Base-by-base conservation (phyloP, 1,140 invertebrate genomes). In the Gonioctena quinquepunctata region DNA sequence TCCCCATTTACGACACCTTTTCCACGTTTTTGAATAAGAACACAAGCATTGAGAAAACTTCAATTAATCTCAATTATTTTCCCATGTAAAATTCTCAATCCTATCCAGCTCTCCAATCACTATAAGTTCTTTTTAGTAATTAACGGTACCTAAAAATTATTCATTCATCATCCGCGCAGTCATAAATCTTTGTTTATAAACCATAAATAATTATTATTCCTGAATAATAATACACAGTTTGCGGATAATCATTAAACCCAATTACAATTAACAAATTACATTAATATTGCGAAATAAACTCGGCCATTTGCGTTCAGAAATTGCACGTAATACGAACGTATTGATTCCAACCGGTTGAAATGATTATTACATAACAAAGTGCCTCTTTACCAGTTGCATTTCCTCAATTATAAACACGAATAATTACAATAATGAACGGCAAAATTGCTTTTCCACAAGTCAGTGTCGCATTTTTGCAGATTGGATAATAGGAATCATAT, bases 381-480 rank as follows among this genome's bases (percentile, higher is more conserved):
- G 48, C 48, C 18, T 18, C 19, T 25, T 57, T 22, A 57, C 25
- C 54, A 21, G 16, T 25, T 25, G 54, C 54, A 57, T 25, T 23
- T 57, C 54, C 54, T 57, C 54, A 57, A 57, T 57, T 57, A 49
- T n/a, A 57, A 57, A 57, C 5, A 16, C n/a, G 33, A 42, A 42
- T 42, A 42, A 42, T 11, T 11, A 42, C 16, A 42, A 42, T 42
- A 42, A 42, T n/a, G n/a, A n/a, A n/a, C n/a, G n/a, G n/a, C n/a
- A n/a, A n/a, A n/a, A n/a, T n/a, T n/a, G n/a, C 33, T 42, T 11
- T 1, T n/a, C 33, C 33, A 42, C 33, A 42, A 42, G 7, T 4
- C 33, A 42, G 16, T 42, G 33, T 42, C 33, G 16, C 13, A 42
- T 42, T 42, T 42, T 42, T 42, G 33, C 8, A 42, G 16, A 42